phyloP scores from a whole-genome alignment of 2,888 invertebrate species.

The Cosmorhoe ocellata region DNA sequence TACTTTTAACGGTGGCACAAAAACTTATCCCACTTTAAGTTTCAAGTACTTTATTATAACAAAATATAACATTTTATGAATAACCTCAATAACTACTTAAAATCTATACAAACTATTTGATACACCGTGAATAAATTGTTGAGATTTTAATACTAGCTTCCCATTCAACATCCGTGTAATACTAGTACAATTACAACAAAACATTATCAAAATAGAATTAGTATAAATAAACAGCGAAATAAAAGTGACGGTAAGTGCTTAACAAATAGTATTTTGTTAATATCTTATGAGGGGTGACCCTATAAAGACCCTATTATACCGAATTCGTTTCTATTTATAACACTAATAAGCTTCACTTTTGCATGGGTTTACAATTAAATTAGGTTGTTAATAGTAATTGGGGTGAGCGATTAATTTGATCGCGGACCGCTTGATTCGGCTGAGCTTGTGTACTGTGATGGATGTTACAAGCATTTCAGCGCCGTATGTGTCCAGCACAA shows the following conservation, averaged over 20 bases:
- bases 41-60: background rate
- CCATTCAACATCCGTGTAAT: conserved; percentile 38
- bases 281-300: conserved; percentile 25
- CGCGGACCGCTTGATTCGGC: conserved; percentile 1
- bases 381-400: conserved; percentile 28
- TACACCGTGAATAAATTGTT: conserved; percentile 19
- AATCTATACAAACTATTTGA: conserved; percentile 15
- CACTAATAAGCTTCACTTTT: conserved; percentile 4
- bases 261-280: conserved; percentile 62
- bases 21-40: conserved; percentile 11
- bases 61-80: conserved; percentile 15
- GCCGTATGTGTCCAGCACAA: no score
- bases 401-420: conserved; percentile 19
- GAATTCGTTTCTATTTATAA: conserved; percentile 1
- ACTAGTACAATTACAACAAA: conserved; percentile 42
- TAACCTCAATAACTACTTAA: no score
- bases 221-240: conserved; percentile 67
- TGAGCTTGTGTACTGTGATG: no score
- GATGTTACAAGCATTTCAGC: no score
- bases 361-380: conserved; percentile 11
- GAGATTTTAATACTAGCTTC: conserved; percentile 34
- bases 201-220: conserved; percentile 69
- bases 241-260: conserved; percentile 70
- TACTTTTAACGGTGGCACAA: background rate
- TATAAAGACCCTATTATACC: conserved; percentile 1